Evolutionary conservation across 2,113 vertebrate species (phyloP), one percentile per base, ranked within the genome.

Genomic region (Nothobranchius kuhntae): DNA sequence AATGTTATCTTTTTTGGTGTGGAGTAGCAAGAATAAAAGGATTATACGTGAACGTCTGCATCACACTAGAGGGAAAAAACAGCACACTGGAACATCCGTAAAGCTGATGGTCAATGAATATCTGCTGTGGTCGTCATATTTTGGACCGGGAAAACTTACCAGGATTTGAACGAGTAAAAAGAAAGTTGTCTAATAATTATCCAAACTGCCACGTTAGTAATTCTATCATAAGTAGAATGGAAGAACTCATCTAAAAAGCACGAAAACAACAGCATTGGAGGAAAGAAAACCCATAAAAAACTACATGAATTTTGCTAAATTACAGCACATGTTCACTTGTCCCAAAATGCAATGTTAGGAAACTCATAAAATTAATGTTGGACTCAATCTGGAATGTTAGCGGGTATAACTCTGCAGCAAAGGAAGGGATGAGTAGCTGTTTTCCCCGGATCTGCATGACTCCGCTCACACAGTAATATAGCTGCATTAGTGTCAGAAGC

Each of bases 401-500:
- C 66, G 73, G 71, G 51, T 47, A 63, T 26, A 77, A 73, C 68
- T 67, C 53, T 26, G 44, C 44, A 51, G 65, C n/a, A 58, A 42
- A 45, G 50, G 17, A 21, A 30, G 40, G 47, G 7, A 9, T 56
- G 9, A 45, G 53, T 53, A 45, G 9, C 11, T 53, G 55, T 65
- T 72, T 68, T 51, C 70, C 71, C 35, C 50, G 53, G 59, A 84
- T 84, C 66, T 84, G 67, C 73, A 85, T 77, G n/a, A 69, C 68
- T 82, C 60, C 17, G 62, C 73, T 82, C 35, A 38, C 36, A 72
- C 60, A 53, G 69, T 69, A 83, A 84, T 88, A 83, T 24, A 83
- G 88, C 85, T 80, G 70, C 86, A 80, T 90, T 89, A 89, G 65
- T 79, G 75, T 87, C 83, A 79, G 73, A 42, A 45, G 57, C 53